phyloP scores from a whole-genome alignment of 30 jellyfish, hydroid and myxozoan species.

The Mastigias papua region DNA sequence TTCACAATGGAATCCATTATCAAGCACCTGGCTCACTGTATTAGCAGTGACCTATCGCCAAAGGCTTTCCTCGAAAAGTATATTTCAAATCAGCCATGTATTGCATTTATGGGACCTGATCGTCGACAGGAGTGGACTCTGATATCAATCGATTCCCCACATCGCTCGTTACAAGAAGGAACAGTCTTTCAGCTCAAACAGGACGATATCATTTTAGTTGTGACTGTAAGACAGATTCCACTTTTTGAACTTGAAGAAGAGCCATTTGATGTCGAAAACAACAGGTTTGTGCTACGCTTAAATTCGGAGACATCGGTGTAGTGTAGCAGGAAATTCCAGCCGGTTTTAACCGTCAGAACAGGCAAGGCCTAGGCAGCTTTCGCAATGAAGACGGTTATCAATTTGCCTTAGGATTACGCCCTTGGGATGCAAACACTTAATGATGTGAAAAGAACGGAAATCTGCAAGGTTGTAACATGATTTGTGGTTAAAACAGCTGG shows the following conservation, averaged over 20 bases:
- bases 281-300: slow-evolving; percentile 87
- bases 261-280: slow-evolving; percentile 77
- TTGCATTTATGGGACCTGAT: slow-evolving; percentile 80
- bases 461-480: slow-evolving; percentile 10
- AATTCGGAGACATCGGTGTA: slow-evolving; percentile 98
- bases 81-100: slow-evolving; percentile 85
- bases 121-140: slow-evolving; percentile 90
- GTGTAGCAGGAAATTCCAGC: slow-evolving; percentile 6
- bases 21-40: slow-evolving; percentile 96
- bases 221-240: slow-evolving; percentile 92
- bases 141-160: slow-evolving; percentile 82
- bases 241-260: slow-evolving; percentile 80
- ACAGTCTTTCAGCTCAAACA: slow-evolving; percentile 78
- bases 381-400: not conserved
- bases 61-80: slow-evolving; percentile 95
- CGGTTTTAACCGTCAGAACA: slow-evolving; percentile 1
- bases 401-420: not conserved
- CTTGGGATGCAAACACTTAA: slow-evolving; percentile 2
- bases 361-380: not conserved
- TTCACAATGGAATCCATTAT: slow-evolving; percentile 93
- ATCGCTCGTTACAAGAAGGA: slow-evolving; percentile 86
- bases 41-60: slow-evolving; percentile 91
- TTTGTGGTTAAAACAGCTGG: slow-evolving; percentile 26
- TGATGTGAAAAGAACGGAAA: slow-evolving; percentile 52
- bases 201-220: slow-evolving; percentile 81